Percentiles rank a stretch among this genome's conserved stretches.
Conservation (phyloP, 1,140 invertebrate species). For the Pseudomyrmex dendroicus region DNA sequence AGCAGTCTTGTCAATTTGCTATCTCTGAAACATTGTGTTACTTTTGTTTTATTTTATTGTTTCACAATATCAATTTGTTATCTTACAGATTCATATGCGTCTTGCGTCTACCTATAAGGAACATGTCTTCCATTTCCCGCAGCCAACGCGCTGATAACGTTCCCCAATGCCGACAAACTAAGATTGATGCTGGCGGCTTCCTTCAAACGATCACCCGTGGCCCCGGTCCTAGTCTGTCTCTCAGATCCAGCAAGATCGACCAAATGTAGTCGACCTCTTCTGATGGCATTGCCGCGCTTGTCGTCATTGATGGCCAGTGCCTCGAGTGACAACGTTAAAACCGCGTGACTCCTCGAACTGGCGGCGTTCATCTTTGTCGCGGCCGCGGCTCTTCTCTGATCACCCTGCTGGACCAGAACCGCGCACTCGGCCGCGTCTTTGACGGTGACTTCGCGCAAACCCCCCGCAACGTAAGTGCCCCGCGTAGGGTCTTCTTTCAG, state of each 20-base stretch:
- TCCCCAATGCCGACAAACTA: slow-evolving; percentile 96
- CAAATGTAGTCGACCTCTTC: slow-evolving; percentile 94
- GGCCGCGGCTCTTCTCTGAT: slow-evolving; percentile 90
- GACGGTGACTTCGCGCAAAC: slow-evolving; percentile 90
- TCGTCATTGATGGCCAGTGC: slow-evolving; percentile 86
- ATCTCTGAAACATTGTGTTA: slow-evolving; percentile 91
- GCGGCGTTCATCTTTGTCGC: slow-evolving; percentile 95
- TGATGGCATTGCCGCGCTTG: slow-evolving; percentile 83
- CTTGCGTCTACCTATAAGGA: slow-evolving; percentile 89
- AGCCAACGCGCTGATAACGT: slow-evolving; percentile 97
- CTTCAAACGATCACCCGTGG: slow-evolving; percentile 94
- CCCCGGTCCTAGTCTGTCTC: slow-evolving; percentile 93
- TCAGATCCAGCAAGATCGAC: slow-evolving; percentile 97
- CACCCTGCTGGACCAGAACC: slow-evolving; percentile 90
- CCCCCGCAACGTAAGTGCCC: slow-evolving; percentile 84
- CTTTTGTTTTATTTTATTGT: not conserved
- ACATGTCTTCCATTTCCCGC: slow-evolving; percentile 96
- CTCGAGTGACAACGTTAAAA: slow-evolving; percentile 95
- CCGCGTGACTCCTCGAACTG: slow-evolving; percentile 95
- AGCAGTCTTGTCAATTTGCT: slow-evolving; percentile 96
- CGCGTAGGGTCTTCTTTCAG: slow-evolving; percentile 81
- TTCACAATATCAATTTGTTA: not conserved
- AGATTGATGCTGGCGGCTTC: slow-evolving; percentile 98
- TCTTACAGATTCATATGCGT: not conserved
- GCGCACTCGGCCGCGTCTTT: slow-evolving; percentile 91